phyloP scores from a whole-genome alignment of 2,113 vertebrate genomes.

The zebrafish (Danio rerio) region GRCz12tu NC_133196.1:18004001-18004500 shows the following conservation, averaged over 20 bases:
- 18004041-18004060: too few relatives aligned
- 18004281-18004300: background rate
- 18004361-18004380: background rate
- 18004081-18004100: background rate
- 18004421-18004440: conserved; percentile 18
- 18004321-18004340: background rate
- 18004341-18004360: background rate
- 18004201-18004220: conserved; percentile 15
- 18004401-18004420: conserved; percentile 18
- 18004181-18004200: background rate
- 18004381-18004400: conserved; percentile 32
- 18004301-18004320: conserved; percentile 1
- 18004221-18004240: background rate
- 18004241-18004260: conserved; percentile 21
- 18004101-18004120: background rate
- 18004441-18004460: conserved; percentile 47
- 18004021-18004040: too few relatives aligned
- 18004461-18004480: conserved; percentile 28
- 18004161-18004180: background rate
- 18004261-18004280: background rate
- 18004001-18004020: too few relatives aligned
- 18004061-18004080: background rate
- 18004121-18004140: conserved; percentile 4
- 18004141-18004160: background rate
- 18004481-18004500: conserved; percentile 38